phyloP scores from a whole-genome alignment of 2,888 invertebrate genomes.

The Lepidochrysops patricia region DNA sequence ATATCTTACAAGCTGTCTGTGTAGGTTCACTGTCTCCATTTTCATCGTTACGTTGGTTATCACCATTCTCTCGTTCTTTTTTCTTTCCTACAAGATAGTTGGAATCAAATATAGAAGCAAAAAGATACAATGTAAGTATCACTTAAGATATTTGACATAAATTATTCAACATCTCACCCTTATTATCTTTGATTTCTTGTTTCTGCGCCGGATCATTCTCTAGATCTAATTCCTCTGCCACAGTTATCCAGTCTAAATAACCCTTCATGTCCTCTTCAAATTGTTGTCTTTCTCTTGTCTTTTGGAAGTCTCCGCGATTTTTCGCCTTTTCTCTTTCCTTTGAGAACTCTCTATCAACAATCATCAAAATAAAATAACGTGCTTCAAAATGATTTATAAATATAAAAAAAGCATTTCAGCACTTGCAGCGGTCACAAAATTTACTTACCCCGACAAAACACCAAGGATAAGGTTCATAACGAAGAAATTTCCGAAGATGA shows the following conservation, averaged over 20 bases:
- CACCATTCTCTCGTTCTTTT: conserved; percentile 54
- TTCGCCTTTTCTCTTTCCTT: conserved; percentile 99
- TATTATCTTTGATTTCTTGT: conserved; percentile 78
- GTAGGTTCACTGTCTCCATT: conserved; percentile 43
- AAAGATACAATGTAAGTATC: too few relatives aligned
- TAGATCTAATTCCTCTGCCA: conserved; percentile 97
- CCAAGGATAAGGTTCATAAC: conserved; percentile 99
- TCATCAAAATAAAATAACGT: too few relatives aligned
- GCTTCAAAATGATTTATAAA: too few relatives aligned
- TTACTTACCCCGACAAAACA: conserved; percentile 95
- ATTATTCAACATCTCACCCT: conserved; percentile 39
- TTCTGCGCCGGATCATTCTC: conserved; percentile 87
- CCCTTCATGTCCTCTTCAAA: conserved; percentile 98
- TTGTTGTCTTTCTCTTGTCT: conserved; percentile 97
- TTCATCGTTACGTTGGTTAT: conserved; percentile 53
- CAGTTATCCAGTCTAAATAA: conserved; percentile 99
- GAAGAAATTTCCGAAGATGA: conserved; percentile 99
- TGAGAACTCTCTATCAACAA: conserved; percentile 90
- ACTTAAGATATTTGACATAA: too few relatives aligned
- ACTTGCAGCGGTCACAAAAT: background rate
- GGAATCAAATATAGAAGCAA: background rate
- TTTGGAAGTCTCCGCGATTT: conserved; percentile 98
- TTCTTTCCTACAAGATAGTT: conserved; percentile 41
- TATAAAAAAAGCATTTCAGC: too few relatives aligned
- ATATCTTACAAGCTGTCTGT: conserved; percentile 72